These are phyloP conservation scores for Volucella inflata DNA, from an alignment of 2,888 invertebrate species.

Conservation along the genomic window DNA sequence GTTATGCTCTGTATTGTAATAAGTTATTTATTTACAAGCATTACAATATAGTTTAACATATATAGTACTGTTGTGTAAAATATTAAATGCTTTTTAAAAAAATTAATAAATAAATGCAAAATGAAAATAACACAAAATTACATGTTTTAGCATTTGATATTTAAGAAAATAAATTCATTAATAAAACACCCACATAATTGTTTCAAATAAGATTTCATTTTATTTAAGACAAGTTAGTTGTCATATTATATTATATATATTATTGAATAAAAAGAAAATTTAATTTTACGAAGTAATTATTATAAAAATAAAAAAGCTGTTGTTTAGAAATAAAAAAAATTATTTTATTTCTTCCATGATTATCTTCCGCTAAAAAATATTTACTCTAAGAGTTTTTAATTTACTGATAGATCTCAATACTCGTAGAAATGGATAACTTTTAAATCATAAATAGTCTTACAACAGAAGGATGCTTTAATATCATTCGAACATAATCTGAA, in stretches of 20 bases:
- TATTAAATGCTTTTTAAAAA: conserved; percentile 49
- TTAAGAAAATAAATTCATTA: conserved; percentile 43
- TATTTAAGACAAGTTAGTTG: conserved; percentile 29
- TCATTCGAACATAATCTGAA: too few species aligned
- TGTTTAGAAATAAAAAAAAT: conserved; percentile 66
- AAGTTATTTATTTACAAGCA: conserved; percentile 42
- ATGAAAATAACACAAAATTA: not conserved
- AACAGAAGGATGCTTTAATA: too few species aligned
- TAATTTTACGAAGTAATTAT: conserved; percentile 66
- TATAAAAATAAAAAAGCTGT: conserved; percentile 70
- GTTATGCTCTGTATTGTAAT: conserved; percentile 66
- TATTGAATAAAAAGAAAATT: conserved; percentile 44
- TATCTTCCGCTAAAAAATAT: not conserved
- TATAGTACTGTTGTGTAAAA: conserved; percentile 61
- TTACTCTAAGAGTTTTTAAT: too few species aligned
- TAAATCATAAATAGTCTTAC: too few species aligned
- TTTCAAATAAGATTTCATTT: conserved; percentile 46
- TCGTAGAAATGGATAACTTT: too few species aligned
- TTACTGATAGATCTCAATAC: too few species aligned
- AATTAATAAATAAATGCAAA: conserved; percentile 5
- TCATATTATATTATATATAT: conserved; percentile 58
- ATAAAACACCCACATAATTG: conserved; percentile 21
- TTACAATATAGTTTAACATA: conserved; percentile 49
- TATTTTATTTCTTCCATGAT: not conserved
- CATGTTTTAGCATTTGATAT: conserved; percentile 59